phyloP scores from a whole-genome alignment of 2,797 vertebrate genomes.

The Rhynchonycteris naso region DNA sequence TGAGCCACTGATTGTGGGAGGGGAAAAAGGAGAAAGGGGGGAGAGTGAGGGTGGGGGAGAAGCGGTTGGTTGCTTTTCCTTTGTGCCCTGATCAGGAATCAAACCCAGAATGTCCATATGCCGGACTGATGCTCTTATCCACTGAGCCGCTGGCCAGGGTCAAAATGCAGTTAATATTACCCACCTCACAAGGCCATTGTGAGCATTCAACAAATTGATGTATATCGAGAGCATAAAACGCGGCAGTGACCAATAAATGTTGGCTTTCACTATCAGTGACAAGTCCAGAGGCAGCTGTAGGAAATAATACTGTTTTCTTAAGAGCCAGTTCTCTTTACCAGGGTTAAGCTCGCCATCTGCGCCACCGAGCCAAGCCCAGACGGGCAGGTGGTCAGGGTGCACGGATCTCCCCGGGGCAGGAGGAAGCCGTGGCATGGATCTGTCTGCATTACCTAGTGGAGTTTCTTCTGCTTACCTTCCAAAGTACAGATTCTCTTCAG shows the following conservation, averaged over 20 bases:
- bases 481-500: background rate
- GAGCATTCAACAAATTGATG: background rate
- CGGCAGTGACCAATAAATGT: background rate
- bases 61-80: too few relatives aligned
- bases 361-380: background rate
- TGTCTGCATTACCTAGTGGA: background rate
- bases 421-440: background rate
- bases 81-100: too few relatives aligned
- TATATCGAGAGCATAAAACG: background rate
- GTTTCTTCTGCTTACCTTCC: background rate
- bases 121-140: too few relatives aligned
- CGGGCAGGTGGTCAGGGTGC: background rate
- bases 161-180: background rate
- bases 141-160: too few relatives aligned
- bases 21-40: too few relatives aligned
- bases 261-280: background rate
- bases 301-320: background rate
- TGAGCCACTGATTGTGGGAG: too few relatives aligned
- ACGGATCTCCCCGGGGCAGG: background rate
- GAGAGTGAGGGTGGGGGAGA: too few relatives aligned
- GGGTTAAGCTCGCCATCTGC: background rate
- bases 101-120: too few relatives aligned
- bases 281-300: background rate
- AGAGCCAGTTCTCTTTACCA: background rate
- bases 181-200: background rate